Evolutionary conservation across 1,140 invertebrate genomes (phyloP).

Genomic region (Eupeodes corollae): DNA sequence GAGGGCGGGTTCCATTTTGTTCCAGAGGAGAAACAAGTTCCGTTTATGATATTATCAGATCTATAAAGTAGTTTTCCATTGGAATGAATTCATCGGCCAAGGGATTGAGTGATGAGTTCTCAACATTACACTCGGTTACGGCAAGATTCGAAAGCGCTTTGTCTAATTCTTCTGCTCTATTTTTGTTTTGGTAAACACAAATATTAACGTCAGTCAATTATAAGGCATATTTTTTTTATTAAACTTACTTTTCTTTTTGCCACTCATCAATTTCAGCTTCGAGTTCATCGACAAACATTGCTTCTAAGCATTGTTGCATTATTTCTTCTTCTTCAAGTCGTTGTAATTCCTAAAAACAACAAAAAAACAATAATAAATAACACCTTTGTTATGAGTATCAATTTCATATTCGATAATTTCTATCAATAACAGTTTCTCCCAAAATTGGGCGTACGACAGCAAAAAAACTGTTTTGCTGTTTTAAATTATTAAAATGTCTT

Average conservation of each 20-base stretch:
- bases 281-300: slow-evolving; percentile 62
- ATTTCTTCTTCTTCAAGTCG: slow-evolving; percentile 75
- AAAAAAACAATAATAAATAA: no score
- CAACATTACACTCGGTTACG: slow-evolving; percentile 32
- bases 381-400: no score
- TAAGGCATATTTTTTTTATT: slow-evolving; percentile 17
- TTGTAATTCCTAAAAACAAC: slow-evolving; percentile 63
- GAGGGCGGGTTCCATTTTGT: no score
- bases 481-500: not conserved
- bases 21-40: no score
- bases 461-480: no score
- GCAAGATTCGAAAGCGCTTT: slow-evolving; percentile 27
- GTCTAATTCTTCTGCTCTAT: slow-evolving; percentile 26
- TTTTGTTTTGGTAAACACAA: not conserved
- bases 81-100: slow-evolving; percentile 69
- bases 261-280: slow-evolving; percentile 37
- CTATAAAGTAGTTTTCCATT: slow-evolving; percentile 6
- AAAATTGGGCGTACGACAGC: no score
- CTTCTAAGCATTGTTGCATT: slow-evolving; percentile 76
- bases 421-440: no score
- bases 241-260: slow-evolving; percentile 31
- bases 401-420: no score
- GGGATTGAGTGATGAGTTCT: slow-evolving; percentile 60
- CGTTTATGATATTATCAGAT: no score
- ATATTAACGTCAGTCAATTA: not conserved